phyloP scores from a whole-genome alignment of 2,797 vertebrate genomes.

The Paguma larvata region DNA sequence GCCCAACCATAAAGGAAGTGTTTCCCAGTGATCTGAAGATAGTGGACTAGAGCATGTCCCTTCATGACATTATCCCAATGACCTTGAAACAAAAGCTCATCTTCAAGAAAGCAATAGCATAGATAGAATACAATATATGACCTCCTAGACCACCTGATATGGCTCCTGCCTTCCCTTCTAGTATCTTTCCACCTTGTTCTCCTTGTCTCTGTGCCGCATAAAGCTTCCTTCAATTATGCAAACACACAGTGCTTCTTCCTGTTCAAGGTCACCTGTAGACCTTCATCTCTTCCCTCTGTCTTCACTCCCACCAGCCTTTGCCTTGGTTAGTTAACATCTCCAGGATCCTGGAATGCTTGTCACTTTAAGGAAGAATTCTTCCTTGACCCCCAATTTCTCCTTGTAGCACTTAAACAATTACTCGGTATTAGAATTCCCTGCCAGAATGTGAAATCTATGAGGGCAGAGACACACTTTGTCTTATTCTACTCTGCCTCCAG shows the following conservation, averaged over 20 bases:
- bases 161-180: not conserved
- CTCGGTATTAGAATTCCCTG: not conserved
- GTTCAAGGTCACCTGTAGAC: not conserved
- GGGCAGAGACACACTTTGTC: no score
- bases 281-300: not conserved
- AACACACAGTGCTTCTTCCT: accelerated
- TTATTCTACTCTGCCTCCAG: not conserved
- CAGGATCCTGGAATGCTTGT: not conserved
- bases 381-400: not conserved
- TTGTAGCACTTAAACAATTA: not conserved
- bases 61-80: not conserved
- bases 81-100: not conserved
- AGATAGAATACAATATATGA: not conserved
- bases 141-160: not conserved
- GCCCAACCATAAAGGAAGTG: not conserved
- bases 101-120: not conserved
- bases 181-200: not conserved
- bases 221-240: not conserved
- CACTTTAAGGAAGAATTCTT: not conserved
- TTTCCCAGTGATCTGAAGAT: not conserved
- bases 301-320: not conserved
- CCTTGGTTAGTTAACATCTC: not conserved
- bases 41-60: not conserved
- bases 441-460: not conserved
- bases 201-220: not conserved